Conservation (phyloP, 2,113 vertebrate genomes). For the Calidris pugnax region DNA sequence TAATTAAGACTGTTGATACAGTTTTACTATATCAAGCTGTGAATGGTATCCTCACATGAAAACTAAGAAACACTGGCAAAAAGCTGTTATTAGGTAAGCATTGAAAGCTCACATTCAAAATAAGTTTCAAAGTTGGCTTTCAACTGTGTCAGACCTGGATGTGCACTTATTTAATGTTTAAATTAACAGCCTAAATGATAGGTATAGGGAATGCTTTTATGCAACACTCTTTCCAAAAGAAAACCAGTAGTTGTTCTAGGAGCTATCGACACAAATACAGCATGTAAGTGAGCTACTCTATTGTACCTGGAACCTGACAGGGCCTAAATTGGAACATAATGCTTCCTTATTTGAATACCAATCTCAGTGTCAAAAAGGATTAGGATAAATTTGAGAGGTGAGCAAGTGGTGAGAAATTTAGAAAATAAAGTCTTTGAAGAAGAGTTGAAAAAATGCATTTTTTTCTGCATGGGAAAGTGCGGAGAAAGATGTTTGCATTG, state of each 20-base stretch:
- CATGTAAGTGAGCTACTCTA: background rate
- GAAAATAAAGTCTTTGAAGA: background rate
- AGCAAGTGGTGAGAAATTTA: background rate
- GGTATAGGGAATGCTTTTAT: background rate
- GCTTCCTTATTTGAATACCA: background rate
- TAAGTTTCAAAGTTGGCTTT: background rate
- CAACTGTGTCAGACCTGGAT: background rate
- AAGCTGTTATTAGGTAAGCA: background rate
- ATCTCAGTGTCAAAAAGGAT: background rate
- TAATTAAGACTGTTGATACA: background rate
- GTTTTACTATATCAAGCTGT: background rate
- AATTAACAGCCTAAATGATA: background rate
- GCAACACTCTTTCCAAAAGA: background rate
- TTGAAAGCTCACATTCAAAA: background rate
- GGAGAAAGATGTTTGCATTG: background rate
- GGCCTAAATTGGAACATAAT: background rate
- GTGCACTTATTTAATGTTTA: background rate
- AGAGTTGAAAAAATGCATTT: background rate
- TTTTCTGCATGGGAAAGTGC: background rate
- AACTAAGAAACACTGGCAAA: background rate
- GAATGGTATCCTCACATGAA: background rate
- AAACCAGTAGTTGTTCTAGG: background rate
- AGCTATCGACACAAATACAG: background rate
- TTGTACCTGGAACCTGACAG: background rate
- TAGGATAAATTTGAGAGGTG: background rate